phyloP scores from a whole-genome alignment of 2,888 invertebrate species.

The Acleris sparsana region DNA sequence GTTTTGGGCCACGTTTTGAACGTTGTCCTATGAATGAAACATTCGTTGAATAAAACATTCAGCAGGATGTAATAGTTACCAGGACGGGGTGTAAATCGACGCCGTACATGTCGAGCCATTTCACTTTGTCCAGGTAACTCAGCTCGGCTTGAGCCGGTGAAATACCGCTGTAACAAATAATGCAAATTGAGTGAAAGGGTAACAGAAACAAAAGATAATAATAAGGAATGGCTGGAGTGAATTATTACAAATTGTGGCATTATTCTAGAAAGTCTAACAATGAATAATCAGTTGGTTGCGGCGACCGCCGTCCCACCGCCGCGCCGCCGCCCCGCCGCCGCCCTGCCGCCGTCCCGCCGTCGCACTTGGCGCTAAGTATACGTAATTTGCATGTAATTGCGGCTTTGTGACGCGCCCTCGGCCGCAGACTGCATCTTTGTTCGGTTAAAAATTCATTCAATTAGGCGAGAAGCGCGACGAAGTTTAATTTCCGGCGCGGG shows the following conservation, averaged over 20 bases:
- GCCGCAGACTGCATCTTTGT: slow-evolving; percentile 75
- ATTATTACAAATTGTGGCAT: slow-evolving; percentile 57
- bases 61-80: slow-evolving; percentile 83
- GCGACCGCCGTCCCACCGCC: slow-evolving; percentile 39
- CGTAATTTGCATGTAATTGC: slow-evolving; percentile 81
- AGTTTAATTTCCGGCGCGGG: slow-evolving; percentile 73
- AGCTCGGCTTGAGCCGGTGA: slow-evolving; percentile 96
- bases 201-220: slow-evolving; percentile 35
- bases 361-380: slow-evolving; percentile 70
- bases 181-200: slow-evolving; percentile 39
- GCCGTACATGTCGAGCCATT: slow-evolving; percentile 99
- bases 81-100: slow-evolving; percentile 98
- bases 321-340: too few species aligned
- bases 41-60: slow-evolving; percentile 29
- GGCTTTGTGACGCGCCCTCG: slow-evolving; percentile 66
- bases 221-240: slow-evolving; percentile 49
- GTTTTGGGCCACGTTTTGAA: slow-evolving; percentile 3
- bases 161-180: slow-evolving; percentile 86
- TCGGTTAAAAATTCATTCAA: slow-evolving; percentile 80
- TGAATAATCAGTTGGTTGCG: slow-evolving; percentile 57
- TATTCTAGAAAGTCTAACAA: slow-evolving; percentile 65
- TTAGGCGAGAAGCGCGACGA: slow-evolving; percentile 71
- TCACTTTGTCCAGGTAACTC: slow-evolving; percentile 97
- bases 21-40: slow-evolving; percentile 12
- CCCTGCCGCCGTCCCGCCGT: slow-evolving; percentile 41